phyloP scores from a whole-genome alignment of 1,140 invertebrate genomes.

The Diprion similis region DNA sequence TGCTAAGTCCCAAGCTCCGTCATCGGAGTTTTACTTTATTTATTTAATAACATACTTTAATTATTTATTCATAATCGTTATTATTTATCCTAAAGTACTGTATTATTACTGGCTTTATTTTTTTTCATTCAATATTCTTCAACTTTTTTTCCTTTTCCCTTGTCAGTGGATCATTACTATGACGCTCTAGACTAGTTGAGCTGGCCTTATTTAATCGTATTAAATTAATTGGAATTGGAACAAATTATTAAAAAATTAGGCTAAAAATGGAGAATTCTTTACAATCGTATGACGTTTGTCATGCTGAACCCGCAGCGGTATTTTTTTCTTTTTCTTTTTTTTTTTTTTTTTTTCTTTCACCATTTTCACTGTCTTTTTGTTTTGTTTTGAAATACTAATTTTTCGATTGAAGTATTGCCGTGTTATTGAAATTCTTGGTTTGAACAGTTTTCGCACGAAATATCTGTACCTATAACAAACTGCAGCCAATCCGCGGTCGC shows the following conservation, averaged over 20 bases:
- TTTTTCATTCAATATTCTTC: constrained; percentile 36
- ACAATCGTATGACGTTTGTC: constrained; percentile 23
- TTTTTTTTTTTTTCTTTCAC: not conserved
- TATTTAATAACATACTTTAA: constrained; percentile 33
- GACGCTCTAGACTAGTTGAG: constrained; percentile 64
- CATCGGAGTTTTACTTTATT: constrained; percentile 55
- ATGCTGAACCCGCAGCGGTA: constrained; percentile 50
- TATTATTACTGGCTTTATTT: constrained; percentile 52
- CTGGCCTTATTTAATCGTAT: constrained; percentile 52
- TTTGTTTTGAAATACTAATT: too few relatives aligned
- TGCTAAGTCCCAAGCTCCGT: constrained; percentile 64
- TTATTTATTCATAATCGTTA: constrained; percentile 26
- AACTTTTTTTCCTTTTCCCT: constrained; percentile 51
- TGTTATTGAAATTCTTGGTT: too few relatives aligned
- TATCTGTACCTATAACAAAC: too few relatives aligned
- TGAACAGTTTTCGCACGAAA: too few relatives aligned
- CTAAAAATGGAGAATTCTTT: constrained; percentile 45
- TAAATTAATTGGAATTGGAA: constrained; percentile 52
- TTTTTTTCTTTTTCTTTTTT: constrained; percentile 10
- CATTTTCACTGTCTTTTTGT: not conserved
- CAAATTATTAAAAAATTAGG: constrained; percentile 46
- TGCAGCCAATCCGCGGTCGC: too few relatives aligned
- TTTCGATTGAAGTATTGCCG: too few relatives aligned
- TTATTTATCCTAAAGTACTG: constrained; percentile 39
- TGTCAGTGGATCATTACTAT: constrained; percentile 42